Evolutionary conservation across 1,140 invertebrate genomes (phyloP).

Genomic region (Dryas iulia): DNA sequence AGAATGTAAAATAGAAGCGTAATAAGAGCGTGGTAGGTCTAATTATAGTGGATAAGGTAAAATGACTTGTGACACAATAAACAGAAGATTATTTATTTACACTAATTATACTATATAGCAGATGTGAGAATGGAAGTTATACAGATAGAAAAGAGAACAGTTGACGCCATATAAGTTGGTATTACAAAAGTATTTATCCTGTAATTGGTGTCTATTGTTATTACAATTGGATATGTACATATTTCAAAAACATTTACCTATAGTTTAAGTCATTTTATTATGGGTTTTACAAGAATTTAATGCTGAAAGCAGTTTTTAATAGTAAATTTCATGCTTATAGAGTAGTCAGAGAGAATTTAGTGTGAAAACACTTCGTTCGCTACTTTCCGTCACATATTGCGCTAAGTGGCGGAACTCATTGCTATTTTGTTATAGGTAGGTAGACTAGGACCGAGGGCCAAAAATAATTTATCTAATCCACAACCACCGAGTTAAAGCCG

Average conservation of each 20-base stretch:
- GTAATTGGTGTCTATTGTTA: not conserved
- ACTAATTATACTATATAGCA: constrained; percentile 65
- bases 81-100: constrained; percentile 68
- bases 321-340: no score
- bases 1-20: not conserved
- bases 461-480: no score
- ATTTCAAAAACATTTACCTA: not conserved
- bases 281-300: no score
- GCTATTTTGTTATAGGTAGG: no score
- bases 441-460: no score
- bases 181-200: not conserved
- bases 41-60: constrained; percentile 33
- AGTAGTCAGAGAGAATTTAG: no score
- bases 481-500: no score
- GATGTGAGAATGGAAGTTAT: constrained; percentile 41
- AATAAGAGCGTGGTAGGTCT: constrained; percentile 29
- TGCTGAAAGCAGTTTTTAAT: no score
- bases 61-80: constrained; percentile 72
- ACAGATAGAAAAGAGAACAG: not conserved
- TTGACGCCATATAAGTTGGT: not conserved
- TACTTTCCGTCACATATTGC: no score
- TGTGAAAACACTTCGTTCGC: no score
- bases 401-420: no score
- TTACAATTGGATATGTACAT: not conserved
- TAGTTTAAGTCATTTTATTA: no score